Conservation (phyloP, 2,888 invertebrate genomes). For the Nomada ruficornis region DNA sequence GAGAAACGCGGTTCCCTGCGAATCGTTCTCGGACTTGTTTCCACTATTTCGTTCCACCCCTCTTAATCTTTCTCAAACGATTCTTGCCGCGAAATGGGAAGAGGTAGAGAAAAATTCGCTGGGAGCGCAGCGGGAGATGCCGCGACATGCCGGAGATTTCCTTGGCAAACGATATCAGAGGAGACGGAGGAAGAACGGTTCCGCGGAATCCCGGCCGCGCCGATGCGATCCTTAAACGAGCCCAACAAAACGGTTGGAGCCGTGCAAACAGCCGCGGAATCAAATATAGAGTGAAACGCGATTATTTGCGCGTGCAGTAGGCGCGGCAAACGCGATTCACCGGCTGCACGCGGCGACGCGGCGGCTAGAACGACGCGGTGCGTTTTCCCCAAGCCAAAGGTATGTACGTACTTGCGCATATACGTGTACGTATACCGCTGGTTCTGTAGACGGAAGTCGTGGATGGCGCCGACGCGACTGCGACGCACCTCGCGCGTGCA, state of each 20-base stretch:
- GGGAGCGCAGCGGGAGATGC: not conserved
- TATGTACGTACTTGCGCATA: conserved; percentile 26
- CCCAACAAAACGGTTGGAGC: conserved; percentile 55
- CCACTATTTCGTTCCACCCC: not conserved
- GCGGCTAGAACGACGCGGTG: conserved; percentile 10
- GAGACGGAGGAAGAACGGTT: not conserved
- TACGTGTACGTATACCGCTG: not conserved
- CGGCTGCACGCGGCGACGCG: conserved; percentile 18
- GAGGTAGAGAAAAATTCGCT: conserved; percentile 1
- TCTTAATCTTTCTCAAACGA: conserved; percentile 18
- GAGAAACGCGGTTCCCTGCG: conserved; percentile 20
- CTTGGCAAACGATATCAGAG: conserved; percentile 40
- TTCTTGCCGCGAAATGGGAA: not conserved
- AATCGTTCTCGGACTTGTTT: not conserved
- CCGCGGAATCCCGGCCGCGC: conserved; percentile 16
- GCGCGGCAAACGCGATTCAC: conserved; percentile 57
- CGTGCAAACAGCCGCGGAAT: conserved; percentile 62
- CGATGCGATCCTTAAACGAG: conserved; percentile 39
- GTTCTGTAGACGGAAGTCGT: conserved; percentile 43
- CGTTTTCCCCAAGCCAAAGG: conserved; percentile 43
- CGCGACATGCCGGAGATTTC: conserved; percentile 28
- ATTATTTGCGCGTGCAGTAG: conserved; percentile 58
- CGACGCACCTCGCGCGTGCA: conserved; percentile 32
- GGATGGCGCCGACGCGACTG: conserved; percentile 51
- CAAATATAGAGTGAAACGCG: conserved; percentile 64